Evolutionary conservation across 2,797 vertebrate species (phyloP).

Genomic region (Coendou prehensilis): DNA sequence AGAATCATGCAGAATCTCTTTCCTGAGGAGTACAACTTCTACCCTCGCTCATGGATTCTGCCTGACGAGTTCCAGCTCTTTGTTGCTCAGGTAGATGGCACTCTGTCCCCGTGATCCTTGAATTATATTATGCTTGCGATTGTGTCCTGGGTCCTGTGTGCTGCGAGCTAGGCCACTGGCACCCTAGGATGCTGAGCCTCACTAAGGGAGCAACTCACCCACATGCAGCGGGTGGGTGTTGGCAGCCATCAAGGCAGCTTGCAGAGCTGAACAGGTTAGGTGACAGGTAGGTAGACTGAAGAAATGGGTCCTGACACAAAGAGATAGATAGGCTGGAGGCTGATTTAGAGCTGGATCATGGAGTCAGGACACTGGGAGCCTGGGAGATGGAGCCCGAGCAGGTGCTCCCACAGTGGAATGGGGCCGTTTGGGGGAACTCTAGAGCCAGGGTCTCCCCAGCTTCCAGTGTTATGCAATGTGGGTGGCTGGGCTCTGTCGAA

Average conservation of each 20-base stretch:
- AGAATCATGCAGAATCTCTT: constrained; percentile 97
- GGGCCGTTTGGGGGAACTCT: not conserved
- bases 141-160: not conserved
- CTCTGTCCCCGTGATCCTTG: not conserved
- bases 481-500: not conserved
- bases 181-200: not conserved
- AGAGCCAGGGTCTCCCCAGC: not conserved
- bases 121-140: not conserved
- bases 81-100: constrained; percentile 91
- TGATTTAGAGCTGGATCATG: not conserved
- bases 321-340: not conserved
- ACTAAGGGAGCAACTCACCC: too few species aligned
- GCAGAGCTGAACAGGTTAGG: not conserved
- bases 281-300: not conserved
- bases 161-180: not conserved
- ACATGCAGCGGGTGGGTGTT: not conserved
- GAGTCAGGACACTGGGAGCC: not conserved
- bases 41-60: constrained; percentile 98
- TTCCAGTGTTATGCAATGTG: not conserved
- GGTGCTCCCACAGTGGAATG: not conserved
- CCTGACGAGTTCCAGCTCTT: constrained; percentile 97
- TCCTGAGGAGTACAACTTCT: constrained; percentile 98
- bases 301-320: not conserved
- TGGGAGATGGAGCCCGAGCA: not conserved
- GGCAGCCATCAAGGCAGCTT: not conserved